These are phyloP conservation scores for Epicampocera succincta DNA, from an alignment of 2,888 invertebrate genomes.

Conservation along the genomic window DNA sequence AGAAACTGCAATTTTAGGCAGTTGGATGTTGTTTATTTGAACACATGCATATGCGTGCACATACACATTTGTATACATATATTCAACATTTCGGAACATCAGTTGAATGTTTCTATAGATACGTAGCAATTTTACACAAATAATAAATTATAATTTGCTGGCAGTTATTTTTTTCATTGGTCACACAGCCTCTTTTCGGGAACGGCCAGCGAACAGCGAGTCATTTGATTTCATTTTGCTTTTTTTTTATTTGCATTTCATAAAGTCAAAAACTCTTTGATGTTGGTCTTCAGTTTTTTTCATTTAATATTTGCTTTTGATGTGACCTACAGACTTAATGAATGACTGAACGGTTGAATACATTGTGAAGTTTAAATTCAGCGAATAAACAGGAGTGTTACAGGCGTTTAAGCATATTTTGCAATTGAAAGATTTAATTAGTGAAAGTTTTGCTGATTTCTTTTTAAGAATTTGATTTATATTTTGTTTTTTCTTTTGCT, in stretches of 20 bases:
- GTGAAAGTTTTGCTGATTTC: neutral
- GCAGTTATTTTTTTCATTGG: neutral
- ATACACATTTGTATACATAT: no score
- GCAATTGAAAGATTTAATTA: slow-evolving; percentile 39
- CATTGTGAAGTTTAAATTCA: slow-evolving; percentile 48
- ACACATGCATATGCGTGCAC: no score
- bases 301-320: slow-evolving; percentile 37
- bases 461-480: neutral
- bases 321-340: slow-evolving; percentile 51
- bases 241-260: slow-evolving; percentile 23
- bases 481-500: neutral
- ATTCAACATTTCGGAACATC: no score
- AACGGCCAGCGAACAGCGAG: neutral
- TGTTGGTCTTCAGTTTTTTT: slow-evolving; percentile 8
- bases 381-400: slow-evolving; percentile 8
- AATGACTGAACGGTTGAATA: slow-evolving; percentile 18
- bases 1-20: no score
- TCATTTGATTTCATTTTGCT: slow-evolving; percentile 2
- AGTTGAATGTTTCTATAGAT: no score
- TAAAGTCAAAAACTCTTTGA: slow-evolving; percentile 40
- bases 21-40: no score
- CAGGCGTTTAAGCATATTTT: slow-evolving; percentile 15
- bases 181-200: slow-evolving; percentile 10
- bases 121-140: no score
- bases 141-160: slow-evolving; percentile 15